A percentile compares a stretch with the other conserved stretches of the same genome.
Evolutionary conservation across 2,888 invertebrate genomes (phyloP).

Genomic region (Hofmannophila pseudospretella): DNA sequence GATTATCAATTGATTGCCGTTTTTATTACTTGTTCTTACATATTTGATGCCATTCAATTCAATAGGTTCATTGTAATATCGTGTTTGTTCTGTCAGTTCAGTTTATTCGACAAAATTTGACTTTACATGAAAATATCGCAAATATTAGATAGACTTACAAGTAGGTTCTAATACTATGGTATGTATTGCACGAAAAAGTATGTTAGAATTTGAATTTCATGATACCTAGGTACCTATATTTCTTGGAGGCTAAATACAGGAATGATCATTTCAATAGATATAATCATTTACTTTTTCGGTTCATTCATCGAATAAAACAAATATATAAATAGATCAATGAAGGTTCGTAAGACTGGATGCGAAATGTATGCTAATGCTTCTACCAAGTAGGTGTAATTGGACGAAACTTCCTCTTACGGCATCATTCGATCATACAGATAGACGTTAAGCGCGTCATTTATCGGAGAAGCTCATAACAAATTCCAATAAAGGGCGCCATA

Average conservation of each 20-base stretch:
- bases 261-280: conserved; percentile 42
- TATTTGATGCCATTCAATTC: too few relatives aligned
- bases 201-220: too few relatives aligned
- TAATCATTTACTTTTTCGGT: conserved; percentile 63
- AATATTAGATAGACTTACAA: neutral
- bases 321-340: conserved; percentile 55
- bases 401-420: conserved; percentile 57
- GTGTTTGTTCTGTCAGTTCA: too few relatives aligned
- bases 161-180: too few relatives aligned
- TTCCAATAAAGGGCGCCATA: conserved; percentile 56
- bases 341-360: conserved; percentile 51
- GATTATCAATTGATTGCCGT: too few relatives aligned
- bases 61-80: too few relatives aligned
- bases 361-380: conserved; percentile 66
- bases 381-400: conserved; percentile 52
- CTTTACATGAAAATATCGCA: too few relatives aligned
- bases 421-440: conserved; percentile 54
- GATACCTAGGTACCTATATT: too few relatives aligned
- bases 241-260: conserved; percentile 24
- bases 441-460: conserved; percentile 42
- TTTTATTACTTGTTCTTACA: too few relatives aligned
- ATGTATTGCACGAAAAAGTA: too few relatives aligned
- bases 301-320: conserved; percentile 58
- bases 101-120: too few relatives aligned
- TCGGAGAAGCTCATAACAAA: conserved; percentile 49